Percentiles rank a stretch among this genome's conserved stretches.
Conservation (phyloP, 30 jellyfish, hydroid and myxozoan genomes). For the Nemopilema nomurai region DNA sequence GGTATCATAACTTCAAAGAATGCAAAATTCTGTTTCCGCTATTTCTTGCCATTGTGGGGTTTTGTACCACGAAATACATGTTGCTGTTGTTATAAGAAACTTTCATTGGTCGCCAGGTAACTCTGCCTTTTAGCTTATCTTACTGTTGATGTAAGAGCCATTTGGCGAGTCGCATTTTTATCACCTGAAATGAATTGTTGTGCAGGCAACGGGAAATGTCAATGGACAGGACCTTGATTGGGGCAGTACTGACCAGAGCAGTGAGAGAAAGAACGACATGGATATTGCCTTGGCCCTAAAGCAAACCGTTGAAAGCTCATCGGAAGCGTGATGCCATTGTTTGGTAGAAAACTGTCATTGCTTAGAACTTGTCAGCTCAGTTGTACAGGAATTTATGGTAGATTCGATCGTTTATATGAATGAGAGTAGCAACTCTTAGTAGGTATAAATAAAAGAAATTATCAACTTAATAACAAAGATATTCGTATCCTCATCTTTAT, state of each 20-base stretch:
- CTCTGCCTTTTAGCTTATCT: no score
- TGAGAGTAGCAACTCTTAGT: background rate
- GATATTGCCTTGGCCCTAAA: conserved; percentile 89
- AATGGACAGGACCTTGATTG: conserved; percentile 69
- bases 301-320: conserved; percentile 94
- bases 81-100: background rate
- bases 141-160: no score
- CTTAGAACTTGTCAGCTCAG: background rate
- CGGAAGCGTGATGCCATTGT: conserved; percentile 68
- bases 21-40: no score
- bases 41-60: background rate
- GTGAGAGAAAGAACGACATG: conserved; percentile 70
- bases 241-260: conserved; percentile 59
- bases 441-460: no score
- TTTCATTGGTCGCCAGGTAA: no score
- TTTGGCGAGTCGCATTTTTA: no score
- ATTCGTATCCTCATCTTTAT: background rate
- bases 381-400: background rate
- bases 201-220: conserved; percentile 18
- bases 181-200: background rate
- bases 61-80: background rate
- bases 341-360: background rate
- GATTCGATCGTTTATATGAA: background rate
- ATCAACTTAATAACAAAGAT: background rate
- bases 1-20: no score